Conservation (phyloP, 2,797 vertebrate species). For the Parotocinclus haroldoi region DNA sequence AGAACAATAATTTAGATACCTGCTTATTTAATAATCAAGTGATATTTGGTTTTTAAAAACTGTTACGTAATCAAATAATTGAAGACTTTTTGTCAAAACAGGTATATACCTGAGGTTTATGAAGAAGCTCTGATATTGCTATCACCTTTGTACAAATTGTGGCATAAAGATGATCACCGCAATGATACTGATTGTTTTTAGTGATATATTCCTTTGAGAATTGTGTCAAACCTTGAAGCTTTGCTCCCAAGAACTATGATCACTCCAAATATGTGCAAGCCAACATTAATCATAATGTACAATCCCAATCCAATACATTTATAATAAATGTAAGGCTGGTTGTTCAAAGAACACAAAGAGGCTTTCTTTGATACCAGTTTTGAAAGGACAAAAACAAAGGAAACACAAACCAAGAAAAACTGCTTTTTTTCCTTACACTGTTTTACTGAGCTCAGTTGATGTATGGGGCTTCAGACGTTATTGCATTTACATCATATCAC, state of each 20-base stretch:
- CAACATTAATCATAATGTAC: constrained; percentile 26
- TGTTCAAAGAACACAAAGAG: background rate
- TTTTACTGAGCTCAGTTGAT: constrained; percentile 29
- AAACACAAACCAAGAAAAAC: background rate
- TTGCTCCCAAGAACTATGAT: constrained; percentile 33
- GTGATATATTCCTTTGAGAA: constrained; percentile 14
- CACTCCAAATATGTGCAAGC: constrained; percentile 8
- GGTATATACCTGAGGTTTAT: constrained; percentile 2
- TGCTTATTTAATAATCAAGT: too few species aligned
- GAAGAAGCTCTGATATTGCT: constrained; percentile 1
- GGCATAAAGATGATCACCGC: background rate
- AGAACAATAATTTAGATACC: too few species aligned
- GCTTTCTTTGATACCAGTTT: constrained; percentile 10
- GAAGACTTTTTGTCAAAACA: too few species aligned
- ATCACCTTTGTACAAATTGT: background rate
- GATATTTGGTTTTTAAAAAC: too few species aligned
- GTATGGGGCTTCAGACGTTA: constrained; percentile 40
- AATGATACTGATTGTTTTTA: constrained; percentile 22
- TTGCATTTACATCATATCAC: constrained; percentile 48
- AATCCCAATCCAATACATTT: background rate
- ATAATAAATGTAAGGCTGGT: constrained; percentile 14
- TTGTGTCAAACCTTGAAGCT: constrained; percentile 13
- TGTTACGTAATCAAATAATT: too few species aligned
- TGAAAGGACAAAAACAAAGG: constrained; percentile 29
- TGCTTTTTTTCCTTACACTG: background rate